Evolutionary conservation across 2,113 vertebrate genomes (phyloP), one percentile per base, ranked within the genome.

Genomic region (Baryphthengus martii): DNA sequence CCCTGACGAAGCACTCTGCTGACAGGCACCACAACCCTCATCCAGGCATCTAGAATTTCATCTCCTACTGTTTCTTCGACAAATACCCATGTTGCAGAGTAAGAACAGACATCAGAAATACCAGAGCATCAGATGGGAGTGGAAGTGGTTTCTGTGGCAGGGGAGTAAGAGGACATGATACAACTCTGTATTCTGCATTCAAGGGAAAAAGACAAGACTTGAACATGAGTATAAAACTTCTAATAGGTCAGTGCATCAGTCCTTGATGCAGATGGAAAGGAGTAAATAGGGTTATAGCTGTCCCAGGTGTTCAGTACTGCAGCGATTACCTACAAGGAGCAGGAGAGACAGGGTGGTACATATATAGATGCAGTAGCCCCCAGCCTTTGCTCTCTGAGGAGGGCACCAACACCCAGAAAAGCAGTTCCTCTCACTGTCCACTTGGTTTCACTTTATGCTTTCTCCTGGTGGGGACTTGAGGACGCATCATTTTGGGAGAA

Each of bases 401-500:
- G 56, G 33, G 16, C 49, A 47, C 11, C 33, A 52, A 26, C 33
- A 80, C 3, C 16, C 26, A 47, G n/a, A 71, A 72, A 91, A 73
- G 24, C 84, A 81, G 75, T 72, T 66, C 74, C 47, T 90, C 42
- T 96, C 94, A 97, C 39, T 81, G 93, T 93, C 88, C 88, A 1
- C 79, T 94, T 0, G 1, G 31, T 75, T 93, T 94, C 52, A 91
- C 58, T 56, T 61, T 96, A 4, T 86, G 95, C 71, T 96, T 97
- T 90, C 98, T 98, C 45, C 71, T 96, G 20, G 86, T 8, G 29
- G 80, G 91, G 49, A 56, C 85, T 23, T 31, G 88, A 65, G 88
- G 59, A 21, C 3, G 61, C 66, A 61, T 79, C 45, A 37, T 40
- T 72, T 80, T 92, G 42, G 87, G 62, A 65, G 59, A 89, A 26